Base-by-base conservation (phyloP, 2,888 invertebrate genomes). In the Acanthosoma haemorrhoidale region DNA sequence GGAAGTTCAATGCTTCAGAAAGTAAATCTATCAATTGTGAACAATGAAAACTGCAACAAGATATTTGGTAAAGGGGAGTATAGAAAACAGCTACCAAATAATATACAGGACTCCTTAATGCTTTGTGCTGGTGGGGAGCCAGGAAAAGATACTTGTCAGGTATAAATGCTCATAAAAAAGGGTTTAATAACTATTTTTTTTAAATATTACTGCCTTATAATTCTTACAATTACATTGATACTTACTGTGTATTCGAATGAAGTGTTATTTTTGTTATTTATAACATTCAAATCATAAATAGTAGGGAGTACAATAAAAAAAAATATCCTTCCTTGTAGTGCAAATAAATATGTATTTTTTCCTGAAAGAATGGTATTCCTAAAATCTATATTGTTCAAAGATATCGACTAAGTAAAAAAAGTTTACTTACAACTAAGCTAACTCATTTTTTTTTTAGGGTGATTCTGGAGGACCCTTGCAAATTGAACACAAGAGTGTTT, bases 381-480 rank as follows among this genome's bases (percentile, higher is more conserved):
- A n/a, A n/a, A n/a, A n/a, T n/a, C n/a, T n/a, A n/a, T 32, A 32
- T 6, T 32, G 9, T 6, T 4, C 32, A 9, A 32, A 9, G 32
- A 32, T 6, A 32, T 32, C 9, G 32, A 32, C 4, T 6, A 4
- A 6, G 4, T 6, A 32, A 32, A 32, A 32, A 2, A 21, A 43
- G 25, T 18, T 21, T 3, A 21, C 21, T 4, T 43, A 11, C 4
- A 32, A 32, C 18, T 11, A 21, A 21, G 13, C 0, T 21, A 11
- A 21, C 18, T 1, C 5, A 2, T 13, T 43, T 11, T 59, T 68
- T 2, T 68, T 63, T 43, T 69, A 76, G 76, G 76, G 76, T 6
- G 76, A 76, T 71, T 76, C 76, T n/a, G 76, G 76, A 11, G 75
- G 76, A 9, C 75, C 76, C 2, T 72, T 76, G 6, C 75, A 75